Base-by-base conservation (phyloP, 2,113 vertebrate species). In the Heloderma charlesbogerti region DNA sequence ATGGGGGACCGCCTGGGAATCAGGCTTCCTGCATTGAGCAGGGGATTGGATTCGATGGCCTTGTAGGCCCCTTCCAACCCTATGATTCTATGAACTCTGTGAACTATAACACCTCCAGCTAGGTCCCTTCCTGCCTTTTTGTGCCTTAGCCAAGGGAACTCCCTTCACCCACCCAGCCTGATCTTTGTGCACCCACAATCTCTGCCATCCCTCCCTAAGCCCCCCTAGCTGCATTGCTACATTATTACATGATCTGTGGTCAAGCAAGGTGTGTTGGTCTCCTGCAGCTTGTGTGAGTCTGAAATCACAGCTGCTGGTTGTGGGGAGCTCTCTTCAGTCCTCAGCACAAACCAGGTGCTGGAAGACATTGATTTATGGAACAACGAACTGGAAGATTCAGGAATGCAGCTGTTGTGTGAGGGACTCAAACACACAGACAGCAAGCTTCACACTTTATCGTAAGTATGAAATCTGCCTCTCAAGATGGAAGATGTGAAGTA, bases 381-480 rank as follows among this genome's bases (percentile, higher is more conserved):
- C 43, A 96, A 96, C 2, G 90, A 95, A 3, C 88, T 96, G 81
- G 96, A 93, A 57, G 94, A 97, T 48, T 54, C 85, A 0, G 95
- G 95, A 34, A 87, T 90, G 48, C 88, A 88, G 34, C 75, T 83
- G 60, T 89, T 96, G 13, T 95, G 94, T 27, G 79, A 95, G 34
- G 96, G 94, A 2, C 89, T 97, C 34, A 85, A 25, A 63, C 82
- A 95, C 2, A 92, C 95, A 6, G 43, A 63, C n/a, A 95, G 95
- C 87, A 92, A 74, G 71, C 69, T 86, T 54, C 69, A 57, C 27
- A 6, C 34, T 54, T 74, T 86, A 69, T 72, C 45, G 85, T 86
- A 74, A 86, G 69, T 72, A 74, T 20, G 34, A 84, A 37, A 63
- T 84, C 40, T 67, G 10, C 37, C 37, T 84, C 1, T 45, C 37